phyloP scores from a whole-genome alignment of 2,113 vertebrate species.

The Vidua chalybeata region DNA sequence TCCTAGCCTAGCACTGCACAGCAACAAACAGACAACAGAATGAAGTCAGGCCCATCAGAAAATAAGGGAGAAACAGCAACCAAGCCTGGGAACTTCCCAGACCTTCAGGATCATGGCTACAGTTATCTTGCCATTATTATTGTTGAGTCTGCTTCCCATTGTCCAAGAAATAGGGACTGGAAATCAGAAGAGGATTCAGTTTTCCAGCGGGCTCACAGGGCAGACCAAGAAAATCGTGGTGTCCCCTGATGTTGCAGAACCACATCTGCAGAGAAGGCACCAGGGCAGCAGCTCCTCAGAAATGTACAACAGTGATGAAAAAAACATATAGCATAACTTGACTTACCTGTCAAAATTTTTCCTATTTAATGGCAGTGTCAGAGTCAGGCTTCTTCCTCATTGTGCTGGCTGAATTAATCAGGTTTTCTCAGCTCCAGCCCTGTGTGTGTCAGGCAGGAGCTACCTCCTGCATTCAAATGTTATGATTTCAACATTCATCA shows the following conservation, averaged over 20 bases:
- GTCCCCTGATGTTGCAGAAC: neutral
- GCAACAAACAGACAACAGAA: neutral
- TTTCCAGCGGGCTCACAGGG: neutral
- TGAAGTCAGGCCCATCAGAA: neutral
- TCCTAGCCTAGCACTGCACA: neutral
- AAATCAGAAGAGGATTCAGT: neutral
- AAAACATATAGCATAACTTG: neutral
- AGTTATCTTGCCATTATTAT: neutral
- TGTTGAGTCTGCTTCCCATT: neutral
- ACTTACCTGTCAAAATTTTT: neutral
- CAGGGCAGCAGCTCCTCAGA: neutral
- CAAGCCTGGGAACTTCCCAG: neutral
- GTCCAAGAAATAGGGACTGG: neutral
- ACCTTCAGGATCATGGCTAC: neutral
- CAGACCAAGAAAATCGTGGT: neutral
- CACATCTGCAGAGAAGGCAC: neutral
- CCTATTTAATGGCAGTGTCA: neutral
- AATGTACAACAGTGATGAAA: neutral
- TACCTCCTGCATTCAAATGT: slow-evolving; percentile 10
- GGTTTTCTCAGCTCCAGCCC: neutral
- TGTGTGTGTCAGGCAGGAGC: neutral
- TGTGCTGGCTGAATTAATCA: neutral
- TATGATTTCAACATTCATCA: neutral
- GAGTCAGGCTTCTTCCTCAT: neutral
- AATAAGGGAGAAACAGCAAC: neutral